Percentiles rank a stretch among this genome's conserved stretches.
Evolutionary conservation across 2,888 invertebrate genomes (phyloP).

Genomic region (Ametastegia equiseti): DNA sequence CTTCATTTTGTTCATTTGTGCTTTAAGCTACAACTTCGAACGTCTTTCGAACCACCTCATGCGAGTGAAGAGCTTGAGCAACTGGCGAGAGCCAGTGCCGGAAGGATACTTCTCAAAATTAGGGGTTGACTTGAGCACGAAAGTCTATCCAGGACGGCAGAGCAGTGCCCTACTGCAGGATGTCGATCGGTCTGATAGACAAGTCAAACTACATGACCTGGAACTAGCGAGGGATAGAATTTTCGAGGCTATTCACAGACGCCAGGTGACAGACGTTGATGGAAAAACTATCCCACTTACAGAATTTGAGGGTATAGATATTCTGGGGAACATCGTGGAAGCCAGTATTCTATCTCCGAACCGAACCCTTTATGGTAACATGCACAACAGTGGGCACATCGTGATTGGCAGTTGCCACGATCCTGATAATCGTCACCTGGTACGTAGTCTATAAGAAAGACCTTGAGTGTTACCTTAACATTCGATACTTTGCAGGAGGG

Average conservation of each 20-base stretch:
- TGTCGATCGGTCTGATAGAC: conserved; percentile 83
- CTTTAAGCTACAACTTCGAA: conserved; percentile 85
- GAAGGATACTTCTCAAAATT: conserved; percentile 92
- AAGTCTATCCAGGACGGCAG: conserved; percentile 86
- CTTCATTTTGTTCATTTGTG: conserved; percentile 50
- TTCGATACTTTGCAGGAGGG: conserved; percentile 82
- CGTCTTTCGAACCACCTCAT: conserved; percentile 85
- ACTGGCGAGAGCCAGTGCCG: conserved; percentile 83
- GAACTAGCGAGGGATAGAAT: conserved; percentile 88
- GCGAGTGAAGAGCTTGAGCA: conserved; percentile 81
- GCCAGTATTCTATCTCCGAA: conserved; percentile 85
- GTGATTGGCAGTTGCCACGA: conserved; percentile 88
- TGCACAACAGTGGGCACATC: conserved; percentile 91
- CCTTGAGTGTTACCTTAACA: background rate
- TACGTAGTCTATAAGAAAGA: conserved; percentile 68
- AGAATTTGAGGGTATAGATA: conserved; percentile 85
- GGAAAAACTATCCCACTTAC: conserved; percentile 80
- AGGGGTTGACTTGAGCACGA: conserved; percentile 86
- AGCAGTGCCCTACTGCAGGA: conserved; percentile 79
- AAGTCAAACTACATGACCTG: conserved; percentile 84
- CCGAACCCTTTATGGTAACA: conserved; percentile 84
- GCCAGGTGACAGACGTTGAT: conserved; percentile 78
- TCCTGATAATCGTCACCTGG: conserved; percentile 86
- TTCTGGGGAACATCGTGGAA: conserved; percentile 89
- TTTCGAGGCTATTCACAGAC: conserved; percentile 83